These are phyloP conservation scores for Helogale parvula DNA, from an alignment of 2,113 vertebrate genomes.

Conservation along the genomic window DNA sequence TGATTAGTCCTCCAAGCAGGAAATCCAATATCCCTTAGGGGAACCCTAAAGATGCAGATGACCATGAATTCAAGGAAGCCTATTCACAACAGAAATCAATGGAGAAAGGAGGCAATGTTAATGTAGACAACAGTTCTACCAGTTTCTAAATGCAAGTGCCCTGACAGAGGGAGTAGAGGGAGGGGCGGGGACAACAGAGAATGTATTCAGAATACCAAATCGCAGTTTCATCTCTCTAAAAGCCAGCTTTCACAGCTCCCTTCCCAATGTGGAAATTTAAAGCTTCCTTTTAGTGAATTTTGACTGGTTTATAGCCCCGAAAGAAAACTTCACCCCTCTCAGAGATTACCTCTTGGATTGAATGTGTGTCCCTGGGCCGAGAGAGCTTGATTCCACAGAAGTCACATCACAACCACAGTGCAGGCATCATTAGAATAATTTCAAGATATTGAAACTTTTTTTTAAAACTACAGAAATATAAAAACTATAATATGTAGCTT, in stretches of 20 bases:
- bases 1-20: slow-evolving; percentile 79
- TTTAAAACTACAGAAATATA: not conserved
- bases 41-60: slow-evolving; percentile 80
- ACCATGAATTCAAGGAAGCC: slow-evolving; percentile 80
- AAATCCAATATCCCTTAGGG: slow-evolving; percentile 83
- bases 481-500: not conserved
- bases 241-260: slow-evolving; percentile 74
- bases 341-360: slow-evolving; percentile 38
- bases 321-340: slow-evolving; percentile 68
- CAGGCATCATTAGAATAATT: not conserved
- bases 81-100: slow-evolving; percentile 82
- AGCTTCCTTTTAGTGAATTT: slow-evolving; percentile 76
- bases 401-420: not conserved
- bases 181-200: slow-evolving; percentile 71
- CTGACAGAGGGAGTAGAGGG: slow-evolving; percentile 48
- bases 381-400: slow-evolving; percentile 5
- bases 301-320: slow-evolving; percentile 66
- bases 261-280: slow-evolving; percentile 77
- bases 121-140: slow-evolving; percentile 74
- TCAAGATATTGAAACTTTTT: not conserved
- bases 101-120: slow-evolving; percentile 82
- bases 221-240: slow-evolving; percentile 59
- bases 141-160: slow-evolving; percentile 77
- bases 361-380: not conserved
- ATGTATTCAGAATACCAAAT: slow-evolving; percentile 76